Evolutionary conservation across 2,888 invertebrate species (phyloP), one percentile per base, ranked within the genome.

Genomic region (Chalcis sispes): DNA sequence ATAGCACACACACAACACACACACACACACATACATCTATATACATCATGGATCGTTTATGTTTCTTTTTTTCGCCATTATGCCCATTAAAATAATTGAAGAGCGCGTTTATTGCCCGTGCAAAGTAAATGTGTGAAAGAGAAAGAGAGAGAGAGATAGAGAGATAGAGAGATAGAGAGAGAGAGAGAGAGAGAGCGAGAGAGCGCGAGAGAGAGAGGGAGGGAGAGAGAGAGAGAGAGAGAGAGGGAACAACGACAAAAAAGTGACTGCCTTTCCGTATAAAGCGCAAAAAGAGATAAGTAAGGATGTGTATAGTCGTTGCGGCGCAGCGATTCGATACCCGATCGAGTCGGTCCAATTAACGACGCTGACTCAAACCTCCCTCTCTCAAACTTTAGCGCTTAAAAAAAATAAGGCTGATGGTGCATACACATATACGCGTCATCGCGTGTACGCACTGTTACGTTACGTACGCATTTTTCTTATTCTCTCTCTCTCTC

Each of bases 221-320:
- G 4, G 4, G 10, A 7, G 10, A 7, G 32, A 3, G 42, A 42
- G 42, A 42, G 32, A 32, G 32, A 3, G 32, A 32, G 32, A 32
- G 32, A 32, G 8, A 8, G 3, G 15, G 42, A 8, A 15, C 42
- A 8, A 8, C 42, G 32, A 13, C 42, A n/a, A n/a, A n/a, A n/a
- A n/a, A n/a, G n/a, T 23, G 20, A 18, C 50, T 7, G 48, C 32
- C 18, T 67, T 67, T 74, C 67, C 74, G 67, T 74, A 74, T 67
- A 74, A 74, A 74, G 74, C 77, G 77, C 54, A 48, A 77, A 79
- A 77, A 69, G n/a, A 46, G 74, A 76, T 69, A 72, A 79, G 61
- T 52, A 58, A 67, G 67, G 67, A 18, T 62, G n/a, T n/a, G n/a
- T n/a, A n/a, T 59, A 66, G 48, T 48, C 73, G 75, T 72, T 72